Base-by-base conservation (phyloP, 1,140 invertebrate species). In the Helicorthomorpha holstii region DNA sequence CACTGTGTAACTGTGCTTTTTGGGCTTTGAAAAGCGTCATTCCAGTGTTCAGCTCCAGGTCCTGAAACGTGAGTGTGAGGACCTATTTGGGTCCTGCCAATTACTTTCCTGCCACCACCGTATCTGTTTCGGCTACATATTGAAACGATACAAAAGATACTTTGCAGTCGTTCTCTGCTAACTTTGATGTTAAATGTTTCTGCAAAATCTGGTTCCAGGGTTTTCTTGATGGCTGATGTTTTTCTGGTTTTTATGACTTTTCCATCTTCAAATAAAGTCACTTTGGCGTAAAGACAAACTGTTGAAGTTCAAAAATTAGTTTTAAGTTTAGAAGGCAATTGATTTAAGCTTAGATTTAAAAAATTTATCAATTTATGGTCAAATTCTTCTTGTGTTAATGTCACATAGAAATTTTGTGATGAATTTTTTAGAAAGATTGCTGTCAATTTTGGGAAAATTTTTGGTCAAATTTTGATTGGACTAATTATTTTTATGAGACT, bases 1-100 rank as follows among this genome's bases (percentile, higher is more conserved):
- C 50, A 51, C 23, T 51, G 50, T 3, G 50, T 27, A 2, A 51
- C 50, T 19, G 34, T 51, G 25, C 50, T 51, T 44, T 51, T 51
- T 4, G 50, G 50, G 43, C 50, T 51, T n/a, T 51, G 4, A 25
- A 51, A 19, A 23, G 50, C 50, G 22, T 51, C 50, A 7, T 7
- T 10, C 50, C 50, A 51, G 22, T 51, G 50, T 16, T 51, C 50
- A 10, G 19, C 27, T 21, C 50, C 50, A 2, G 34, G 50, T 4
- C 50, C 50, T 3, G 50, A 51, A 2, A 51, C 50, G 21, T 43
- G 34, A 27, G 50, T 27, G 42, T 34, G 43, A 7, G 34, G 3
- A 4, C 50, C 50, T 23, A 51, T 51, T 44, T 51, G 50, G 12
- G 50, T 51, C 2, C 50, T 12, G 14, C 50, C 50, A 4, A 51